Conservation (phyloP, 2,113 vertebrate genomes). For the Pachyramphus minor region DNA sequence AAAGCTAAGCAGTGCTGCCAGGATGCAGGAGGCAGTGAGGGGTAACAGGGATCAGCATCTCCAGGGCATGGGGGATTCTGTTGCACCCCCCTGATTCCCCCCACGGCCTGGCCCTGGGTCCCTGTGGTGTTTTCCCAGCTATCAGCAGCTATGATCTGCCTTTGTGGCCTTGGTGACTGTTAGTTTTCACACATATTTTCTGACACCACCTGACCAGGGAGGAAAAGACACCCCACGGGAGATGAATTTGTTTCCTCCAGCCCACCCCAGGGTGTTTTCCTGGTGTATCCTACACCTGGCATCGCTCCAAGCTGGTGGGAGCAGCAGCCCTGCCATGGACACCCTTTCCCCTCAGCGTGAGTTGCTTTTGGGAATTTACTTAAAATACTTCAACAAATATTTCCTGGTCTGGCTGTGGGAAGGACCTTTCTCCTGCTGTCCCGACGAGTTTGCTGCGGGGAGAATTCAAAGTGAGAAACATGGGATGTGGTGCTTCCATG, state of each 20-base stretch:
- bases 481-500: rapidly evolving
- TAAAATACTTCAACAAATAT: rapidly evolving
- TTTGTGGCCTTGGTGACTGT: background rate
- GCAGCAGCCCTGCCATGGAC: rapidly evolving
- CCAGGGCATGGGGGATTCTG: background rate
- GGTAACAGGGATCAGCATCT: rapidly evolving
- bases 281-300: background rate
- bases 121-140: background rate
- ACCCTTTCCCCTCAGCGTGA: rapidly evolving
- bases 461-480: rapidly evolving
- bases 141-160: background rate
- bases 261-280: background rate
- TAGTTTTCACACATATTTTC: background rate
- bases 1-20: rapidly evolving
- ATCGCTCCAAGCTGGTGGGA: rapidly evolving
- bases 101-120: rapidly evolving
- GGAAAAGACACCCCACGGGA: background rate
- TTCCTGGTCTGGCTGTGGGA: background rate
- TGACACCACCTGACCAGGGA: background rate
- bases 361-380: background rate
- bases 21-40: rapidly evolving
- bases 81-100: rapidly evolving
- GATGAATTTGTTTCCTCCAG: background rate
- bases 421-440: rapidly evolving
- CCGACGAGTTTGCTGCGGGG: rapidly evolving